phyloP scores from a whole-genome alignment of 1,140 invertebrate genomes.

The Nephotettix cincticeps region DNA sequence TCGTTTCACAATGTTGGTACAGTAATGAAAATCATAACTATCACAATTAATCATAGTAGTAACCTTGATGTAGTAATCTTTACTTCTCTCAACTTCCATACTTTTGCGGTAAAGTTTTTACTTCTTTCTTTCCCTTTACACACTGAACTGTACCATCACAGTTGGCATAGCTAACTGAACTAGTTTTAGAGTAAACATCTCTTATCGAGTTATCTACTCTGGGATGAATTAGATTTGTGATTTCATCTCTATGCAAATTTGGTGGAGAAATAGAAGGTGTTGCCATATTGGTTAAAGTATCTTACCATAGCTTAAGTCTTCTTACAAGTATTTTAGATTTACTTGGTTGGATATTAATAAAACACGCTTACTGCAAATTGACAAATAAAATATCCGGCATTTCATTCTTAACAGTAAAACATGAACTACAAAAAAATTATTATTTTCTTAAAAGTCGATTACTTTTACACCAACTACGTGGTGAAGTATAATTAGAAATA shows the following conservation, averaged over 20 bases:
- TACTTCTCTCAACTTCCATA: slow-evolving; percentile 19
- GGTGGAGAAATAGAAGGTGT: neutral
- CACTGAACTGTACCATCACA: neutral
- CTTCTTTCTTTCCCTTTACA: slow-evolving; percentile 18
- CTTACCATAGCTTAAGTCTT: too few relatives aligned
- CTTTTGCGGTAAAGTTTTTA: neutral
- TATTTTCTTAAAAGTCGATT: too few relatives aligned
- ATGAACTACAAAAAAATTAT: too few relatives aligned
- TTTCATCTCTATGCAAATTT: neutral
- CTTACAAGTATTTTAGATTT: too few relatives aligned
- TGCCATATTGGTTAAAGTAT: too few relatives aligned
- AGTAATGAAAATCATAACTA: neutral
- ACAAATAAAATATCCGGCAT: too few relatives aligned
- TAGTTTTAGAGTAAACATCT: neutral
- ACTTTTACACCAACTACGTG: too few relatives aligned
- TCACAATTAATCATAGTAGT: neutral
- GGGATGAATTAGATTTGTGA: neutral
- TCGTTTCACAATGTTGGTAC: neutral
- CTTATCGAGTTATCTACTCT: neutral
- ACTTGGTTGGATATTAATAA: too few relatives aligned
- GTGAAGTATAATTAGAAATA: too few relatives aligned
- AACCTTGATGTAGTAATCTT: slow-evolving; percentile 16
- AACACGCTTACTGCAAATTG: too few relatives aligned
- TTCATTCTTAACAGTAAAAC: too few relatives aligned
- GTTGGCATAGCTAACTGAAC: neutral